phyloP scores from a whole-genome alignment of 2,113 vertebrate species.

The Dipodomys ordii region DNA sequence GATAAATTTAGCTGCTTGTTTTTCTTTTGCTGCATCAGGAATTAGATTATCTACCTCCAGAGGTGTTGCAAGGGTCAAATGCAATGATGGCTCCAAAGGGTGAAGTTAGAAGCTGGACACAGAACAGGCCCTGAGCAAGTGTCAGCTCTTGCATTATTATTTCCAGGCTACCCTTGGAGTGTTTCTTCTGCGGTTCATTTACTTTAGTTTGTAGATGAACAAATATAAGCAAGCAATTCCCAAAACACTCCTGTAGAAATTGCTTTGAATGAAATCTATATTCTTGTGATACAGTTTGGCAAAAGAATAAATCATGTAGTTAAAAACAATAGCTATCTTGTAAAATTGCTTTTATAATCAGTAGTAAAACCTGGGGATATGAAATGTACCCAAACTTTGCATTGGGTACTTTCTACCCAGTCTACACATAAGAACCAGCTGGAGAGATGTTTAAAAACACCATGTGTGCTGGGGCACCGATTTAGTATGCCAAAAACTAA shows the following conservation, averaged over 20 bases:
- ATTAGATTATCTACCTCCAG: background rate
- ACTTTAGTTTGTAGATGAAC: constrained; percentile 52
- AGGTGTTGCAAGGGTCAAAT: background rate
- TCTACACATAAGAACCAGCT: background rate
- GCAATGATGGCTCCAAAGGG: background rate
- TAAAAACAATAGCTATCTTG: constrained; percentile 29
- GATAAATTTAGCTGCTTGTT: background rate
- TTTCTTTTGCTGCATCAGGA: background rate
- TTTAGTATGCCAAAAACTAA: background rate
- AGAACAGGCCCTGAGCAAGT: constrained; percentile 17
- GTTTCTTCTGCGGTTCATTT: constrained; percentile 35
- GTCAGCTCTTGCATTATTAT: constrained; percentile 11
- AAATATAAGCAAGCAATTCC: constrained; percentile 50
- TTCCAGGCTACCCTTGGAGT: background rate
- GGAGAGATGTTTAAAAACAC: background rate
- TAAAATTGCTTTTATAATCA: constrained; percentile 51
- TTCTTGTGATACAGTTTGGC: constrained; percentile 15
- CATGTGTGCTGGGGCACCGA: background rate
- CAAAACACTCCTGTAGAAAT: constrained; percentile 42
- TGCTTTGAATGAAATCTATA: constrained; percentile 36
- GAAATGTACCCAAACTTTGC: background rate
- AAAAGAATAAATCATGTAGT: constrained; percentile 7
- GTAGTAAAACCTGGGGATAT: constrained; percentile 51
- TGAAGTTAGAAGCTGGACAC: background rate
- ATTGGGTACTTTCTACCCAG: background rate